Evolutionary conservation across 2,113 vertebrate species (phyloP).

Genomic region (Sylvicapra grimmia): DNA sequence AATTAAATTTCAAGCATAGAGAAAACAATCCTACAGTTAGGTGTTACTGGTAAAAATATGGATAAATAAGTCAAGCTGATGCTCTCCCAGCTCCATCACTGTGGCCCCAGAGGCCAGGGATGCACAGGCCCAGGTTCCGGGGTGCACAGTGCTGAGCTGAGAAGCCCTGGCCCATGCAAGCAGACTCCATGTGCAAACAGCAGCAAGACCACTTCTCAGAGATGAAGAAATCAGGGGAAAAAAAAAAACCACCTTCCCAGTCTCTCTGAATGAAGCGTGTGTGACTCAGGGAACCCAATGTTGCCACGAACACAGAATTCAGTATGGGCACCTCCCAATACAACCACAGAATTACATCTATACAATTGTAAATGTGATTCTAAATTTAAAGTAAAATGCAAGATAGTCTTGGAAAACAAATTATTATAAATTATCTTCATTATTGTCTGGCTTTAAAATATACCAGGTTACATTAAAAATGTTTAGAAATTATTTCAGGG

Average conservation of each 20-base stretch:
- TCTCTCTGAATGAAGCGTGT: neutral
- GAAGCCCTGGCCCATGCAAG: neutral
- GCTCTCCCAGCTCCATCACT: neutral
- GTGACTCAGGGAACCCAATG: neutral
- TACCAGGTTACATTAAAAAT: neutral
- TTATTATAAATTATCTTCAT: neutral
- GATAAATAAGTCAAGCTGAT: neutral
- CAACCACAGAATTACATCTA: fast-evolving
- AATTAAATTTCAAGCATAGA: neutral
- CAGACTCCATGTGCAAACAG: neutral
- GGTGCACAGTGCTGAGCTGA: neutral
- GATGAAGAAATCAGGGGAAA: too few species aligned
- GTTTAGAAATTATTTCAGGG: neutral
- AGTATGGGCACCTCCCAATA: too few species aligned
- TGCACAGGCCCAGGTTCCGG: fast-evolving
- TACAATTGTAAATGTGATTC: neutral
- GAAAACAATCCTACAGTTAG: neutral
- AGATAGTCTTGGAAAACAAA: neutral
- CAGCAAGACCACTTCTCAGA: neutral
- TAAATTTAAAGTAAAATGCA: neutral
- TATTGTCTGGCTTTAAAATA: neutral
- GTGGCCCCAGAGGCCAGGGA: neutral
- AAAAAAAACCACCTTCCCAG: neutral
- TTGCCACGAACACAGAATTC: neutral
- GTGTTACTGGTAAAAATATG: neutral